Evolutionary conservation across 2,797 vertebrate genomes (phyloP).

Genomic region (Nyctalus aviator): DNA sequence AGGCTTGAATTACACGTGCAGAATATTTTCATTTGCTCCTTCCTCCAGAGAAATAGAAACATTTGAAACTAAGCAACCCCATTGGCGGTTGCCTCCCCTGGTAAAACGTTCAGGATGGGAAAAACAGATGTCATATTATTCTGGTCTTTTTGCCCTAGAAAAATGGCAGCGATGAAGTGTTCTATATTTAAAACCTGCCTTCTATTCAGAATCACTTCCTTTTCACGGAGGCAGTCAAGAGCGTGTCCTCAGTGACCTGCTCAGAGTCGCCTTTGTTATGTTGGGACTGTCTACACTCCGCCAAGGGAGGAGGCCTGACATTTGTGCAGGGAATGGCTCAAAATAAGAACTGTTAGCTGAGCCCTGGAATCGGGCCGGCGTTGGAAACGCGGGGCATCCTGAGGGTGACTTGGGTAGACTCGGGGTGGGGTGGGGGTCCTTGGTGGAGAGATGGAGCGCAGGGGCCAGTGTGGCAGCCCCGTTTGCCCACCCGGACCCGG

Average conservation of each 20-base stretch:
- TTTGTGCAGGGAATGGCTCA: not conserved
- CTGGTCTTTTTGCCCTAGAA: constrained; percentile 60
- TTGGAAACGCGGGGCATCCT: not conserved
- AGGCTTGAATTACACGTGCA: constrained; percentile 82
- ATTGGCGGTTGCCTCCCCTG: constrained; percentile 46
- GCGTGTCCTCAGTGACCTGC: not conserved
- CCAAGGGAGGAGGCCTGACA: not conserved
- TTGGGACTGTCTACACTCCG: not conserved
- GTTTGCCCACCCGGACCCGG: accelerated
- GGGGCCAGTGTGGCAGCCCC: not conserved
- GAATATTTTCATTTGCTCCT: constrained; percentile 68
- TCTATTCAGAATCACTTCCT: constrained; percentile 54
- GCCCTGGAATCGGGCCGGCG: not conserved
- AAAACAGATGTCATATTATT: constrained; percentile 81
- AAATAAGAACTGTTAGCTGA: not conserved
- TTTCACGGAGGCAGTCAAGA: not conserved
- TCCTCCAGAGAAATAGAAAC: constrained; percentile 52
- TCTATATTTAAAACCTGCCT: constrained; percentile 76
- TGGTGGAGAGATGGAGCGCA: not conserved
- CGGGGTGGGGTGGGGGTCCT: too few relatives aligned
- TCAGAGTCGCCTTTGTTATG: not conserved
- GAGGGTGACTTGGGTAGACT: not conserved
- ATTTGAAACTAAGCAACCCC: constrained; percentile 45
- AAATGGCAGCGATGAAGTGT: constrained; percentile 38
- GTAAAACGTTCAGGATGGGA: constrained; percentile 73